Conservation (phyloP, 2,113 vertebrate genomes). For the Carassius gibelio region DNA sequence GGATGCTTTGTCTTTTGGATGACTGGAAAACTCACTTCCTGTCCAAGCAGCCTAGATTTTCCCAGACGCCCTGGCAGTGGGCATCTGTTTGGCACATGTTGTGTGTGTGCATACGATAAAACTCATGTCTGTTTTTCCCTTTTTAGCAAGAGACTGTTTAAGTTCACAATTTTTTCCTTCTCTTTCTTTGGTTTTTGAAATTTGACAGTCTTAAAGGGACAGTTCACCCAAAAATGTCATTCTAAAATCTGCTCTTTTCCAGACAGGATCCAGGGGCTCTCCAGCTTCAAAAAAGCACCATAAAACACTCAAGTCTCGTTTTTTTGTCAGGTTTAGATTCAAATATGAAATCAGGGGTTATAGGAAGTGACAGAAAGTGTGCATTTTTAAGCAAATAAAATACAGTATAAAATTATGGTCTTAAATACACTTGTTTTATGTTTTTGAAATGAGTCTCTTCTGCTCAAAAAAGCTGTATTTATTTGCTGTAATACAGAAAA, state of each 20-base stretch:
- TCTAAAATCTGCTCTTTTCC: too few species aligned
- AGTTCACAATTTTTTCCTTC: neutral
- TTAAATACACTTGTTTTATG: neutral
- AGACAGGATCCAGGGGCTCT: too few species aligned
- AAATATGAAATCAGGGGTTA: neutral
- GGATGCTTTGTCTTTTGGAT: slow-evolving; percentile 25
- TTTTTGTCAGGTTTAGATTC: neutral
- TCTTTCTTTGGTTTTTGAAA: neutral
- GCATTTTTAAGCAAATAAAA: neutral
- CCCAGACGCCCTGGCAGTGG: slow-evolving; percentile 34
- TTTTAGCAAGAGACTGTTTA: slow-evolving; percentile 44
- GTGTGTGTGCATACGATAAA: neutral
- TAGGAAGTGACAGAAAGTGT: neutral
- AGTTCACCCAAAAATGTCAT: neutral
- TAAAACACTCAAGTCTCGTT: neutral
- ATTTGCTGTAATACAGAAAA: neutral
- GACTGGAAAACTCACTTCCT: slow-evolving; percentile 48
- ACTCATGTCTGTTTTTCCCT: slow-evolving; percentile 44
- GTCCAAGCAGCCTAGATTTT: slow-evolving; percentile 56
- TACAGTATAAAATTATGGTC: neutral
- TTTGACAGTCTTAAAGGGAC: slow-evolving; percentile 17
- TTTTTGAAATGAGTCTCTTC: too few species aligned
- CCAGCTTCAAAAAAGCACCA: neutral
- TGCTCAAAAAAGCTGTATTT: neutral
- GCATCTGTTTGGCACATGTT: slow-evolving; percentile 71